These are phyloP conservation scores for Himalopsyche anomala DNA, from an alignment of 2,888 invertebrate genomes.

Conservation along the genomic window DNA sequence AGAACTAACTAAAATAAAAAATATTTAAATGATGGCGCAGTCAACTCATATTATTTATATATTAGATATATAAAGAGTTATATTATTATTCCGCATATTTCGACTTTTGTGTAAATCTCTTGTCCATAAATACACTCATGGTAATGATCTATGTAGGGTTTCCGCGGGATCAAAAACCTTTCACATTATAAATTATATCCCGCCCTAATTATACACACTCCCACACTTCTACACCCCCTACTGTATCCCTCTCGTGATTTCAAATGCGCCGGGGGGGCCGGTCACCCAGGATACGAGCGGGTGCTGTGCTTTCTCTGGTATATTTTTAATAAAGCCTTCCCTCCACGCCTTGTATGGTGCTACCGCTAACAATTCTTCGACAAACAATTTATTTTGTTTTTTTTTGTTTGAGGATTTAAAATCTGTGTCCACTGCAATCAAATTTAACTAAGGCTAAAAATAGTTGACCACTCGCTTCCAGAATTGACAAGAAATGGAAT, in stretches of 20 bases:
- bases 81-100: no score
- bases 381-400: not conserved
- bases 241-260: not conserved
- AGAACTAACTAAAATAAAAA: no score
- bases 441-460: no score
- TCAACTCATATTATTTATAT: no score
- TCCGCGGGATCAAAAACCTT: slow-evolving; percentile 20
- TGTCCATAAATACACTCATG: not conserved
- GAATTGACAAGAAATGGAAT: no score
- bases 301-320: slow-evolving; percentile 30
- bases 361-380: not conserved
- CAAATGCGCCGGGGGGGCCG: slow-evolving; percentile 11
- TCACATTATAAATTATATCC: slow-evolving; percentile 7
- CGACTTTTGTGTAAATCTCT: not conserved
- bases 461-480: no score
- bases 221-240: not conserved
- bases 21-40: no score
- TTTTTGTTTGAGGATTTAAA: no score
- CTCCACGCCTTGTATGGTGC: not conserved
- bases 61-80: no score
- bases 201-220: slow-evolving; percentile 18
- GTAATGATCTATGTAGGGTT: not conserved
- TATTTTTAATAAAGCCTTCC: slow-evolving; percentile 6
- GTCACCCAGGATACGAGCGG: slow-evolving; percentile 29
- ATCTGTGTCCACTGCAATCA: no score